phyloP scores from a whole-genome alignment of 1,140 invertebrate species.

The Pseudomyrmex sp. region DNA sequence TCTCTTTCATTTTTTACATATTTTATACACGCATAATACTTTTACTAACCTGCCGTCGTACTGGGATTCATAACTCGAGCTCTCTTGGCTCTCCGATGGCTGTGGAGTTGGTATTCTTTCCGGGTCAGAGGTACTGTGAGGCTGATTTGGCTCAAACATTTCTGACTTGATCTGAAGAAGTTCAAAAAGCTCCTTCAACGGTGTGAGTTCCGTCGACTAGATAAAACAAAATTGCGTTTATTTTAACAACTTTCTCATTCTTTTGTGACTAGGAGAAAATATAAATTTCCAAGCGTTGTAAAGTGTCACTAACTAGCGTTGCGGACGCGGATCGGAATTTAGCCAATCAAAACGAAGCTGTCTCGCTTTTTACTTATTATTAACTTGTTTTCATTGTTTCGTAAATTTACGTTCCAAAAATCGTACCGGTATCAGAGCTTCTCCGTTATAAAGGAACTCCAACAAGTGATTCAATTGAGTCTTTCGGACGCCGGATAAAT shows the following conservation, averaged over 20 bases:
- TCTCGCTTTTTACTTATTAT: not conserved
- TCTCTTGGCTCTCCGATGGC: constrained; percentile 85
- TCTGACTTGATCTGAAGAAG: constrained; percentile 93
- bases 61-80: constrained; percentile 87
- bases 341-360: no score
- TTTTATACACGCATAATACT: not conserved
- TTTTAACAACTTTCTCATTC: not conserved
- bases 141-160: constrained; percentile 84
- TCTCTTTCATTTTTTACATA: not conserved
- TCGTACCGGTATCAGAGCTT: constrained; percentile 91
- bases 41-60: constrained; percentile 87
- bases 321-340: no score
- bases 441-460: constrained; percentile 93
- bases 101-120: constrained; percentile 83
- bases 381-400: not conserved
- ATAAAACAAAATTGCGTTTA: constrained; percentile 8
- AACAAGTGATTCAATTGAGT: constrained; percentile 91
- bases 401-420: not conserved
- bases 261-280: no score
- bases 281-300: no score
- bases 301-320: no score
- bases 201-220: constrained; percentile 92
- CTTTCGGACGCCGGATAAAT: constrained; percentile 92
- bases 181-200: constrained; percentile 92
- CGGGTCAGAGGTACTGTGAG: constrained; percentile 81